Percentiles rank a stretch among this genome's conserved stretches.
These are phyloP conservation scores for Tipula confusa DNA, from an alignment of 2,888 invertebrate genomes.

Conservation along the genomic window DNA sequence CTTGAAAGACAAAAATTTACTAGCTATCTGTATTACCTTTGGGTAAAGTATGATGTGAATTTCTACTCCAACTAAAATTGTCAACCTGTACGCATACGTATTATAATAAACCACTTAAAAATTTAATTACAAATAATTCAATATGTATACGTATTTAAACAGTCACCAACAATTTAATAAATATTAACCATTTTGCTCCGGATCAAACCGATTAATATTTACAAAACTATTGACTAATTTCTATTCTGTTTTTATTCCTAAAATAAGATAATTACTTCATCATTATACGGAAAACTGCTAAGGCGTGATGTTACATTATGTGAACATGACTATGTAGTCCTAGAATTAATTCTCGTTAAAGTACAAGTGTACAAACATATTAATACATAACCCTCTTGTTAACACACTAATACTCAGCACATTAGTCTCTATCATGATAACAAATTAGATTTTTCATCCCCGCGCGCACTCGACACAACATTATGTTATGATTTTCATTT, in stretches of 20 bases:
- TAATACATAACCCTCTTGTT: neutral
- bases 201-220: neutral
- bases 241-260: no score
- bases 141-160: no score
- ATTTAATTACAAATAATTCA: no score
- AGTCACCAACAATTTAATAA: neutral
- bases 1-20: no score
- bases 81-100: no score
- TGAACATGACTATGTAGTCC: neutral
- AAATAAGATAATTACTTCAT: no score
- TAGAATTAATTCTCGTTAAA: neutral
- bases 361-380: neutral
- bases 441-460: neutral
- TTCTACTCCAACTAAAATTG: no score
- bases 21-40: no score
- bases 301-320: neutral
- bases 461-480: neutral
- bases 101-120: no score
- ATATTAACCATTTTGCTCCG: neutral
- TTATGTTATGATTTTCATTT: neutral
- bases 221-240: neutral
- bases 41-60: no score
- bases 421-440: neutral
- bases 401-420: neutral
- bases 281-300: no score